Evolutionary conservation across 2,797 vertebrate species (phyloP).

Genomic region (Saxicola maurus): DNA sequence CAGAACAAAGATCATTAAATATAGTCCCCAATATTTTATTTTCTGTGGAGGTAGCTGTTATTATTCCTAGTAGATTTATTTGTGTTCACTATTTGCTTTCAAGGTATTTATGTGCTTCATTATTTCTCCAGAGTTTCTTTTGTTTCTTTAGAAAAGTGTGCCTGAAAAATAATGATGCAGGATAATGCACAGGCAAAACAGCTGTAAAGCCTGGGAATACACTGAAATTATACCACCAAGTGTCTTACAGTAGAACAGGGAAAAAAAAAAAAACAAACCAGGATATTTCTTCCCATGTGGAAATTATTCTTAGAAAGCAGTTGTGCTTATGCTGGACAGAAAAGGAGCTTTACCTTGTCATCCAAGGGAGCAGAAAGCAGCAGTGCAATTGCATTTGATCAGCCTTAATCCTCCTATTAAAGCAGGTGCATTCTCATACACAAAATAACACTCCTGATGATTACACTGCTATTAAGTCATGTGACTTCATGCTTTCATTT

Average conservation of each 20-base stretch:
- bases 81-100: constrained; percentile 13
- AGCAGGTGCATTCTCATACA: not conserved
- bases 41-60: not conserved
- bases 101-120: not conserved
- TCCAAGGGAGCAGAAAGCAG: not conserved
- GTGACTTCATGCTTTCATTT: not conserved
- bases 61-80: constrained; percentile 37
- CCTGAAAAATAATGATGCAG: not conserved
- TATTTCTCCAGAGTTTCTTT: constrained; percentile 11
- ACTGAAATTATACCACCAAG: not conserved
- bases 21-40: not conserved
- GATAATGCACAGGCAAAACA: not conserved
- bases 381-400: constrained; percentile 9
- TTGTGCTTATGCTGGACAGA: not conserved
- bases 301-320: constrained; percentile 58
- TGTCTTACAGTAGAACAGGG: not conserved
- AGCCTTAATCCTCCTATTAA: constrained; percentile 23
- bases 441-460: not conserved
- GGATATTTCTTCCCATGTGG: not conserved
- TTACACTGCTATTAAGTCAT: not conserved
- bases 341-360: constrained; percentile 22
- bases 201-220: not conserved
- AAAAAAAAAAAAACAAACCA: not conserved
- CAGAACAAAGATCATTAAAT: constrained; percentile 17
- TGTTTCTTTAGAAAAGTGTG: not conserved